Percentiles rank a stretch among this genome's conserved stretches.
phyloP scores from a whole-genome alignment of 2,888 invertebrate genomes.

The Cyclophora punctaria region DNA sequence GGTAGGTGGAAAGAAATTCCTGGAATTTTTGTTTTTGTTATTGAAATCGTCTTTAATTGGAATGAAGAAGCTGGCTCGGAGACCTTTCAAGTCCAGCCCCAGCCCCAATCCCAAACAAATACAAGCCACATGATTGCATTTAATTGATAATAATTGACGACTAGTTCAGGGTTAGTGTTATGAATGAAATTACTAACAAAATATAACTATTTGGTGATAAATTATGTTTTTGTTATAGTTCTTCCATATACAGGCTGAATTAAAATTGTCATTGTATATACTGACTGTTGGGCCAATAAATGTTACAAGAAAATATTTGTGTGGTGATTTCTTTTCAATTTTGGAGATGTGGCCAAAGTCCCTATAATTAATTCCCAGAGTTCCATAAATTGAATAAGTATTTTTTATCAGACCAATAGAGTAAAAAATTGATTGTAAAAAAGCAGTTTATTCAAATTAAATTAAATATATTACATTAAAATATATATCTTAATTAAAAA shows the following conservation, averaged over 20 bases:
- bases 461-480: constrained; percentile 74
- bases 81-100: constrained; percentile 33
- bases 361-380: too few species aligned
- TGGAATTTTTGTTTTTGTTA: constrained; percentile 33
- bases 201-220: constrained; percentile 39
- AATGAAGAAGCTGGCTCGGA: constrained; percentile 41
- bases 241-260: constrained; percentile 22
- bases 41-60: constrained; percentile 46
- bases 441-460: constrained; percentile 75
- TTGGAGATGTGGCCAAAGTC: too few species aligned
- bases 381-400: too few species aligned
- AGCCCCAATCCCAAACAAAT: constrained; percentile 39
- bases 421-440: constrained; percentile 42
- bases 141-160: constrained; percentile 27
- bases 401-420: neutral
- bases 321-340: too few species aligned
- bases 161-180: constrained; percentile 24
- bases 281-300: constrained; percentile 58
- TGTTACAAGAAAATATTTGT: constrained; percentile 13
- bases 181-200: constrained; percentile 1
- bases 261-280: constrained; percentile 40
- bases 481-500: constrained; percentile 71
- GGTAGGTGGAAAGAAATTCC: constrained; percentile 36
- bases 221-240: constrained; percentile 24
- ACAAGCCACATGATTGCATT: constrained; percentile 56